phyloP scores from a whole-genome alignment of 2,113 vertebrate genomes.

The Sinocyclocheilus anophthalmus region DNA sequence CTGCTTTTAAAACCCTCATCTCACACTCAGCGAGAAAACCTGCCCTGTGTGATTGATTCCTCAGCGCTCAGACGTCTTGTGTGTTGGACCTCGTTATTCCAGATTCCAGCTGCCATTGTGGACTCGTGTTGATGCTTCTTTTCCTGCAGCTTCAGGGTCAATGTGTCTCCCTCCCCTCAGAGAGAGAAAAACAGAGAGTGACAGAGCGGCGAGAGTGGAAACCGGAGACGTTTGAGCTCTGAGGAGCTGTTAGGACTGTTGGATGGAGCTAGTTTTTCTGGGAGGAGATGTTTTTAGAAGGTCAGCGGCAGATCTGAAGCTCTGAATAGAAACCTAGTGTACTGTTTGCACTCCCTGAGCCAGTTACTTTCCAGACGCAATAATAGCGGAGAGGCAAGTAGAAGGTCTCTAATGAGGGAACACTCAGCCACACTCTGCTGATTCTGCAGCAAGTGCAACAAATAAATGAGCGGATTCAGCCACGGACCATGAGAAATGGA shows the following conservation, averaged over 20 bases:
- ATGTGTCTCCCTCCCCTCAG: conserved; percentile 7
- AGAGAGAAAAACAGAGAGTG: conserved; percentile 18
- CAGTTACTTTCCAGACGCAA: background rate
- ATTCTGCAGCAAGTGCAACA: conserved; percentile 30
- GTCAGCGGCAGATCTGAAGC: conserved; percentile 8
- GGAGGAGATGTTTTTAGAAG: conserved; percentile 23
- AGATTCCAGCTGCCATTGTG: background rate
- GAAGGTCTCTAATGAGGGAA: conserved; percentile 26
- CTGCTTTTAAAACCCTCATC: background rate
- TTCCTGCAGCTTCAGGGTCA: conserved; percentile 17
- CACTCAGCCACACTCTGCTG: conserved; percentile 7
- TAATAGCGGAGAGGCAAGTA: background rate
- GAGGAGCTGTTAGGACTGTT: conserved; percentile 6
- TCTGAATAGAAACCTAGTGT: background rate
- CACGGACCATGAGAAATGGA: background rate
- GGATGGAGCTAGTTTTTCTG: conserved; percentile 2
- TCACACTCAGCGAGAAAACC: background rate
- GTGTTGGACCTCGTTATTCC: conserved; percentile 1
- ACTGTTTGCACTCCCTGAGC: background rate
- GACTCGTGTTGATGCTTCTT: conserved; percentile 1
- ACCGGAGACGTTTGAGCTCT: conserved; percentile 17
- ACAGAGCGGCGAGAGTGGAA: background rate
- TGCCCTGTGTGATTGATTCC: background rate
- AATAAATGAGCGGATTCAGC: conserved; percentile 37
- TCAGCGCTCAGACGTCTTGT: background rate